These are phyloP conservation scores for Romanogobio albipinnatus DNA, from an alignment of 2,113 vertebrate genomes.

Conservation along the genomic window DNA sequence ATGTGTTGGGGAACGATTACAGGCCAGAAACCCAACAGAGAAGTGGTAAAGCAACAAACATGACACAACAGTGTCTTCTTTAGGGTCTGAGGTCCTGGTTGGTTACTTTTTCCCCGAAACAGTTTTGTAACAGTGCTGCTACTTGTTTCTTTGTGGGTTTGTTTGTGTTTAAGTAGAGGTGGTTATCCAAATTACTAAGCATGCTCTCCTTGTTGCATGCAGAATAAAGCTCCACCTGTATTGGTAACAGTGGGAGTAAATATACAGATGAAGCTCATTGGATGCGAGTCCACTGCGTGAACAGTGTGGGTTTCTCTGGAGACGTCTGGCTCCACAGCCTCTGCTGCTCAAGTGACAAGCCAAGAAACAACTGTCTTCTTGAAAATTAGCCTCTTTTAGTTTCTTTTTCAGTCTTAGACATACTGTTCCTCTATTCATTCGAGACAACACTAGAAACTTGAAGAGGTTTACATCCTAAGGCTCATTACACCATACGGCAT, in stretches of 20 bases:
- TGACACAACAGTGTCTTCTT: constrained; percentile 46
- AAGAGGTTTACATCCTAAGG: neutral
- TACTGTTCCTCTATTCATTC: neutral
- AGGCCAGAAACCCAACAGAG: constrained; percentile 34
- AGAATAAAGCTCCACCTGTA: constrained; percentile 32
- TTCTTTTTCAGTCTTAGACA: neutral
- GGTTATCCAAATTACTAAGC: constrained; percentile 15
- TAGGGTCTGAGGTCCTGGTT: neutral
- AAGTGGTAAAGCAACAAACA: constrained; percentile 44
- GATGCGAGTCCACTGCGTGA: neutral
- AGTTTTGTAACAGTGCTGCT: constrained; percentile 15
- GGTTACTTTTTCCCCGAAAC: neutral
- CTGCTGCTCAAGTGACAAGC: neutral
- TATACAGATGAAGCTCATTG: constrained; percentile 18
- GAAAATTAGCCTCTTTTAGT: neutral
- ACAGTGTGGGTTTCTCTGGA: constrained; percentile 11
- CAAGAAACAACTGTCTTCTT: constrained; percentile 6
- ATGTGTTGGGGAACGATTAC: neutral
- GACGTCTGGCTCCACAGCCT: constrained; percentile 16
- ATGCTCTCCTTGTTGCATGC: constrained; percentile 1
- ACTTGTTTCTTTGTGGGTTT: neutral
- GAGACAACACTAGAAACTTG: neutral
- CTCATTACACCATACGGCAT: neutral
- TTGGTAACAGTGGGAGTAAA: constrained; percentile 9
- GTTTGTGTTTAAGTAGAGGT: constrained; percentile 1